Conservation (phyloP, 2,888 invertebrate genomes). For the Nephrocerus scutellatus region DNA sequence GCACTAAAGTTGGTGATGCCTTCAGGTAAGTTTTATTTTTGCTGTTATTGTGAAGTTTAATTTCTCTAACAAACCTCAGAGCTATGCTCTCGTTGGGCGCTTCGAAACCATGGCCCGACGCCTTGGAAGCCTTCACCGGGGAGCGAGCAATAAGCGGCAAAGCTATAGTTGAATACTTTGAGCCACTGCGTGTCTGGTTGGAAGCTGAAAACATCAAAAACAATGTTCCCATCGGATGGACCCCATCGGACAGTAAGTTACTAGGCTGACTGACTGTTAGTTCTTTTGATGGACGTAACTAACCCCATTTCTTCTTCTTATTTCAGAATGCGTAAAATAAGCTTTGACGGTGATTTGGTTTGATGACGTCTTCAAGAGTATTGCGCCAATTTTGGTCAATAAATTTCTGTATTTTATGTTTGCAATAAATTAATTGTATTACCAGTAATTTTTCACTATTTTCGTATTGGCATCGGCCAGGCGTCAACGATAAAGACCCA, state of each 20-base stretch:
- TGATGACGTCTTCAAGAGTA: no score
- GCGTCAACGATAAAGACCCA: no score
- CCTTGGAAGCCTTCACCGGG: constrained; percentile 68
- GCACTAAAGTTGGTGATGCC: constrained; percentile 64
- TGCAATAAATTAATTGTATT: no score
- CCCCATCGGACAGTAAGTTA: constrained; percentile 25
- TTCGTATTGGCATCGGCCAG: no score
- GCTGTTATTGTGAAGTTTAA: background rate
- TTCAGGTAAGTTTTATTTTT: constrained; percentile 47
- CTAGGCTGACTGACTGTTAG: no score
- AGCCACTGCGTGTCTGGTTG: constrained; percentile 65
- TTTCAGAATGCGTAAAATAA: no score
- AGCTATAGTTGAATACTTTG: constrained; percentile 68
- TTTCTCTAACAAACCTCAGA: constrained; percentile 38
- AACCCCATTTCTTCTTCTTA: no score
- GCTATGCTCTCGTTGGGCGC: constrained; percentile 60
- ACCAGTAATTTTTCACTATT: no score
- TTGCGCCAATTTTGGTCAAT: no score
- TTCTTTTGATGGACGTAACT: no score
- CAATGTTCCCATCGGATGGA: constrained; percentile 56
- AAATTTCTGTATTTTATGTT: no score
- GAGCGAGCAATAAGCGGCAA: constrained; percentile 63
- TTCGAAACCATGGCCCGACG: constrained; percentile 67
- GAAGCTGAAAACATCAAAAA: constrained; percentile 59
- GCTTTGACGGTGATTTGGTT: no score